A percentile compares a stretch with the other conserved stretches of the same genome.
Conservation (phyloP, 2,113 vertebrate species). For the Aegotheles bennettii region DNA sequence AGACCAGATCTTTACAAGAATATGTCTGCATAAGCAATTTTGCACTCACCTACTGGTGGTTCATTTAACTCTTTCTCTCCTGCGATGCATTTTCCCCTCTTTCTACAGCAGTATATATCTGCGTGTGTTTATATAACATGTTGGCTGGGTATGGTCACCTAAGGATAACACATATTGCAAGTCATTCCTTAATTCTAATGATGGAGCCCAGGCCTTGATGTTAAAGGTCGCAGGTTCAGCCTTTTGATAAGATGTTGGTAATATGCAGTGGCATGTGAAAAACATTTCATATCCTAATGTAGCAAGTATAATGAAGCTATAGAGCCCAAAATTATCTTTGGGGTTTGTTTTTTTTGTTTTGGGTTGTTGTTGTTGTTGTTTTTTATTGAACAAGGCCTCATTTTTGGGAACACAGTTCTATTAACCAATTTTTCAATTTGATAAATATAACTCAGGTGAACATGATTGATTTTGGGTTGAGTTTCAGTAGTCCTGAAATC, state of each 20-base stretch:
- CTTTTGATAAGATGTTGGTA: background rate
- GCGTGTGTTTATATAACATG: background rate
- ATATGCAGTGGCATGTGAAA: background rate
- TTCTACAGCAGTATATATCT: background rate
- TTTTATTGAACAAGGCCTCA: background rate
- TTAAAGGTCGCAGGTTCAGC: slow-evolving; percentile 13
- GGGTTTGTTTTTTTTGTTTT: background rate
- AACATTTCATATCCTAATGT: background rate
- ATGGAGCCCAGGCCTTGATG: background rate
- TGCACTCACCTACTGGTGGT: background rate
- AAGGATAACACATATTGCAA: background rate
- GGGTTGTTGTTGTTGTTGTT: background rate
- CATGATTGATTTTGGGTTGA: background rate
- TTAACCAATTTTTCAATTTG: background rate
- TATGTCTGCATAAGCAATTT: slow-evolving; percentile 45
- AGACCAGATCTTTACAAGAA: slow-evolving; percentile 50
- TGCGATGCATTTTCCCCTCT: background rate
- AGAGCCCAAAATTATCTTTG: background rate
- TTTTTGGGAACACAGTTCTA: background rate
- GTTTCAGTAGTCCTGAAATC: slow-evolving; percentile 42
- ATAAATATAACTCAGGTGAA: background rate
- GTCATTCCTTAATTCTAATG: background rate
- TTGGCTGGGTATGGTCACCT: background rate
- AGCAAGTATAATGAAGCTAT: background rate
- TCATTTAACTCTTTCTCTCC: slow-evolving; percentile 33